A percentile compares a stretch with the other conserved stretches of the same genome.
phyloP scores from a whole-genome alignment of 2,888 invertebrate species.

The Lordiphosa andalusiaca region DNA sequence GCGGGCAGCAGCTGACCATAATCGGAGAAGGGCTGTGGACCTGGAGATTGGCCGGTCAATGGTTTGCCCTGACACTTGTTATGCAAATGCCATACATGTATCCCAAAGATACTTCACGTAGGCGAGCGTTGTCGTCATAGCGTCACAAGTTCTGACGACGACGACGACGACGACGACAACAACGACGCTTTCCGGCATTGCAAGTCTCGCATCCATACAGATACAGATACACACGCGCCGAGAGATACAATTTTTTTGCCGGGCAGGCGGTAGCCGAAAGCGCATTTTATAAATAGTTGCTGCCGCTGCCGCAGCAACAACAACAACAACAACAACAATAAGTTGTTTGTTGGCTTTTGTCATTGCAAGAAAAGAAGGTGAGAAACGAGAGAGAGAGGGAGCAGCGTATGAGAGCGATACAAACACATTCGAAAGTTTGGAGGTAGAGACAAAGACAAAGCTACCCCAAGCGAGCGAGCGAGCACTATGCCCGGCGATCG shows the following conservation, averaged over 20 bases:
- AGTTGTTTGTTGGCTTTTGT: conserved; percentile 62
- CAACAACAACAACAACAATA: conserved; percentile 32
- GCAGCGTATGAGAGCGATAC: conserved; percentile 5
- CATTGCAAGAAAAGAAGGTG: conserved; percentile 53
- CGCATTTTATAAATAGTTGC: conserved; percentile 74
- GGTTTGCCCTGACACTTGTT: conserved; percentile 48
- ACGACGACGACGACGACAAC: conserved; percentile 26
- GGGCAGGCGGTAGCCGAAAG: conserved; percentile 51
- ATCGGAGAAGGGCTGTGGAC: conserved; percentile 1
- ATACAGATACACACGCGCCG: conserved; percentile 15
- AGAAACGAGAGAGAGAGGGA: conserved; percentile 3
- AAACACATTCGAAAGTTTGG: conserved; percentile 9
- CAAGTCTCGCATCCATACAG: conserved; percentile 39
- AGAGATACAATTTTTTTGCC: conserved; percentile 36
- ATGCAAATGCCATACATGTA: conserved; percentile 63
- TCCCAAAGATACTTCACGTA: conserved; percentile 27
- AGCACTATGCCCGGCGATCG: conserved; percentile 44
- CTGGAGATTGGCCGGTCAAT: background rate
- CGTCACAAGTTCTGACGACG: conserved; percentile 62
- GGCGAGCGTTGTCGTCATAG: conserved; percentile 54
- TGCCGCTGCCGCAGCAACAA: conserved; percentile 24
- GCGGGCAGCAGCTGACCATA: conserved; percentile 5
- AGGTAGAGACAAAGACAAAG: conserved; percentile 20
- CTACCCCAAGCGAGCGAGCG: conserved; percentile 15
- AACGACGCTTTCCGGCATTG: conserved; percentile 63